Base-by-base conservation (phyloP, 92 coral and sea anemone genomes). In the Parazoanthus darwini region DNA sequence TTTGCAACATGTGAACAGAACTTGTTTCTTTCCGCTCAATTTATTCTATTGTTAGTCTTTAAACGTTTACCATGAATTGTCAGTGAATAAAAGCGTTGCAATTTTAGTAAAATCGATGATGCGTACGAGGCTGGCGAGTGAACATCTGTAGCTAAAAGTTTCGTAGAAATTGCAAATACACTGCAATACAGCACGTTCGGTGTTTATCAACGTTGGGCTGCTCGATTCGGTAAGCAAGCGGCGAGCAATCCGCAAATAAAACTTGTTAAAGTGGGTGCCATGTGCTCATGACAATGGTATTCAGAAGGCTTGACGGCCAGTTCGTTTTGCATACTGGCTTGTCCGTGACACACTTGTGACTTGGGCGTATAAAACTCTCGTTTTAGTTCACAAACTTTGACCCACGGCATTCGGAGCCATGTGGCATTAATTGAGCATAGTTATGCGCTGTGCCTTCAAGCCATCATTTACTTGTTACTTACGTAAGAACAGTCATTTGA, bases 351-450 rank as follows among this genome's bases (percentile, higher is more conserved):
- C 46, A 73, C 44, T 84, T 71, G 78, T 29, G 46, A 44, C 78
- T 67, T 84, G 54, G 23, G 68, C 67, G 33, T 84, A 44, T 44
- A 84, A 46, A 76, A 76, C 46, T 44, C 78, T 71, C 79, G 33
- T n/a, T 71, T 48, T 71, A 43, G 59, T 54, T 20, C 33, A n/a
- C 78, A 66, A 67, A 70, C 68, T 84, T 84, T 84, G 79, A 84
- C 67, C 87, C 66, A 43, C 67, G 87, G 87, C 79, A 48, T 71
- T 84, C 33, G 46, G 42, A 11, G 87, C 87, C 87, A 84, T 84
- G 87, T 84, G 87, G 87, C 87, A 84, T 84, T 71, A 84, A 84
- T 84, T 84, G 79, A 71, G 73, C 48, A 78, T 48, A 79, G 39
- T 50, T 79, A 51, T 25, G 43, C 68, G 39, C 22, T 79, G 54